Evolutionary conservation across 2,888 invertebrate genomes (phyloP), one percentile per base, ranked within the genome.

Genomic region (Rhamnusium bicolor): DNA sequence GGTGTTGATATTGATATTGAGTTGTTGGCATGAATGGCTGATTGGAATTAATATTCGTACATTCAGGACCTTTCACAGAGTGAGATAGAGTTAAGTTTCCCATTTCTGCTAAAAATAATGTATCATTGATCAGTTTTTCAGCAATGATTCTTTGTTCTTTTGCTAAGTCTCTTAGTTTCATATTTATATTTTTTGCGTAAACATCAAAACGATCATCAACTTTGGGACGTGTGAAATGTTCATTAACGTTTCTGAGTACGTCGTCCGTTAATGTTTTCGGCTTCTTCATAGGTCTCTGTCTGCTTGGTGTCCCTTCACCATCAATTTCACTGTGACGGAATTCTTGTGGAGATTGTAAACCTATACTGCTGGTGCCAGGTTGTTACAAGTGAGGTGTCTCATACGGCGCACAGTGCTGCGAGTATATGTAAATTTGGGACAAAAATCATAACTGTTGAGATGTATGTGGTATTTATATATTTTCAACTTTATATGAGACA

Each of bases 61-160:
- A 10, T 40, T 40, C 40, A 40, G 40, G 40, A 40, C 40, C 40
- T 40, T 40, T 40, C 3, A 40, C 40, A 40, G 40, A 40, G 12
- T 40, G 40, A 40, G 40, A 40, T 40, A 40, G 1, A 40, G 40
- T 54, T 18, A 67, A 47, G n/a, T n/a, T 63, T 1, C 61, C 51
- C 69, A 51, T 62, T 69, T 61, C 40, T 32, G 19, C 63, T 27
- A 63, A 47, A 49, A 70, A 70, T 0, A 70, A 61, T 2, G 54
- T 53, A 29, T 69, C 69, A 32, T 69, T 69, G 0, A 62, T 62
- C 6, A 63, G 54, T 63, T 63, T 69, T 47, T 69, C 63, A 1
- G 69, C 71, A 46, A 58, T 47, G 3, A n/a, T 0, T 58, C 56
- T 16, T 18, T 63, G 63, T n/a, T 70, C 56, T 56, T 56, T 24